These are phyloP conservation scores for Miniopterus natalensis DNA, from an alignment of 2,113 vertebrate species.

Conservation along the genomic window DNA sequence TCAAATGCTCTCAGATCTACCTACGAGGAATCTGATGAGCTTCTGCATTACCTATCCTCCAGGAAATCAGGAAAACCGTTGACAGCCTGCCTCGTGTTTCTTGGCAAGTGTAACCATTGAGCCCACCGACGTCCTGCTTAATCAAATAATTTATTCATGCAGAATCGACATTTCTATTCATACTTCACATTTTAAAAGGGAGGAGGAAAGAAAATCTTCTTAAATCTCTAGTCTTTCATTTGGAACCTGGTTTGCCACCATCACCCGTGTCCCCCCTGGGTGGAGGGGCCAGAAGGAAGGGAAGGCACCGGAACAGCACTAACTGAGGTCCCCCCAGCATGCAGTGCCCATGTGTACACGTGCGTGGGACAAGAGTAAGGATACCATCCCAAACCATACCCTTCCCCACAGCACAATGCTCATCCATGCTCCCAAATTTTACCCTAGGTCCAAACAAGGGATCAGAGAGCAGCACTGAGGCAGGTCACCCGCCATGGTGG, in stretches of 20 bases:
- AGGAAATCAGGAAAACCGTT: conserved; percentile 70
- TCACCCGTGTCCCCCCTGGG: background rate
- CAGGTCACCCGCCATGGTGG: rapidly evolving
- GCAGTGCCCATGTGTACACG: background rate
- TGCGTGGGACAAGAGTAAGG: background rate
- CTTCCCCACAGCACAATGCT: background rate
- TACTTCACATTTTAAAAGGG: background rate
- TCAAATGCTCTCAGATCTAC: conserved; percentile 61
- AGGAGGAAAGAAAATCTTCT: background rate
- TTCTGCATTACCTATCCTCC: conserved; percentile 74
- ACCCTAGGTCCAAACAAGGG: background rate
- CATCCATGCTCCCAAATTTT: background rate
- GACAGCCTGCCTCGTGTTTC: background rate
- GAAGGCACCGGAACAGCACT: background rate
- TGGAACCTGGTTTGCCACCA: background rate
- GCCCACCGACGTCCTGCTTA: conserved; percentile 3
- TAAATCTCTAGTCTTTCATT: background rate
- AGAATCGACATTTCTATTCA: background rate
- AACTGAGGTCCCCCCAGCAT: background rate
- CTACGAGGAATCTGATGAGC: background rate
- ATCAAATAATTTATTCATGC: conserved; percentile 67
- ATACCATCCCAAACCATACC: background rate
- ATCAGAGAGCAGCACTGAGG: background rate
- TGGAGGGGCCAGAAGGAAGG: background rate
- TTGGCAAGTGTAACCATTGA: conserved; percentile 64